phyloP scores from a whole-genome alignment of 1,140 invertebrate species.

The Tetraneura akinire region DNA sequence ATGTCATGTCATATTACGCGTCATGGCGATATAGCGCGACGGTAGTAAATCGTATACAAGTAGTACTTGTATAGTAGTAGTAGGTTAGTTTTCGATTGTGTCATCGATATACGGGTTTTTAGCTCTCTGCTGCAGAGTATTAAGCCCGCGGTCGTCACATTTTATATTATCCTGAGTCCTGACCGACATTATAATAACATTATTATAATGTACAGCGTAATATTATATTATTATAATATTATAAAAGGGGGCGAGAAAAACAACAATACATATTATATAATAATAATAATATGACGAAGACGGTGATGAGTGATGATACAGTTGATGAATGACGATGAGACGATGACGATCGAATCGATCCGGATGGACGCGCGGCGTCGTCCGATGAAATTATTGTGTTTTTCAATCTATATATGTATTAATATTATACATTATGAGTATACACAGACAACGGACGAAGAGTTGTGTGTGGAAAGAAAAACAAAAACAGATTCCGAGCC shows the following conservation, averaged over 20 bases:
- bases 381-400: background rate
- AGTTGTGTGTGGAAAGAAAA: too few relatives aligned
- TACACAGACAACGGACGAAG: too few relatives aligned
- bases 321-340: too few relatives aligned
- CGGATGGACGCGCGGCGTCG: background rate
- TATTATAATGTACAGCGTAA: too few relatives aligned
- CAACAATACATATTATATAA: background rate
- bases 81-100: conserved; percentile 13
- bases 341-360: conserved; percentile 1
- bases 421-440: too few relatives aligned
- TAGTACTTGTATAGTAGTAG: background rate
- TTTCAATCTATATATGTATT: too few relatives aligned
- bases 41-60: background rate
- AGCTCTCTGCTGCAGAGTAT: conserved; percentile 7
- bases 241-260: too few relatives aligned
- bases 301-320: too few relatives aligned
- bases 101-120: conserved; percentile 17
- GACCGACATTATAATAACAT: background rate
- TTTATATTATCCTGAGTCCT: background rate
- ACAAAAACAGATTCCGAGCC: too few relatives aligned
- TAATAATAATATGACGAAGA: background rate
- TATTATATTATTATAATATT: background rate
- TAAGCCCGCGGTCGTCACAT: conserved; percentile 15
- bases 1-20: too few relatives aligned
- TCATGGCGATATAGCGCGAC: background rate